These are phyloP conservation scores for Pterois miles DNA, from an alignment of 2,797 vertebrate species.

Conservation along the genomic window DNA sequence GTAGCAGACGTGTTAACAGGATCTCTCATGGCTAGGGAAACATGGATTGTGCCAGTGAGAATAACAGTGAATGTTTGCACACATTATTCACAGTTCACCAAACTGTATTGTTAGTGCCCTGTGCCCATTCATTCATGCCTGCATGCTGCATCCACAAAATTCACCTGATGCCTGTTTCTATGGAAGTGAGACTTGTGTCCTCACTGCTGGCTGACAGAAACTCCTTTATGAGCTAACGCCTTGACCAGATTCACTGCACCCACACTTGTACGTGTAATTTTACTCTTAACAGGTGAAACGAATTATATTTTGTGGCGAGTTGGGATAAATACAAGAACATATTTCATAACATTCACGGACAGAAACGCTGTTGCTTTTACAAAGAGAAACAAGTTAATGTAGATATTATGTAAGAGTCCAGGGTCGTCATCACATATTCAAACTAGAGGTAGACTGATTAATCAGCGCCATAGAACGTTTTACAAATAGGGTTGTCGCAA, in stretches of 20 bases:
- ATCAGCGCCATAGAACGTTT: too few relatives aligned
- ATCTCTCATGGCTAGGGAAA: conserved; percentile 10
- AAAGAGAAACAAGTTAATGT: not conserved
- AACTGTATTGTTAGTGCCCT: conserved; percentile 33
- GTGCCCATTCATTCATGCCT: conserved; percentile 5
- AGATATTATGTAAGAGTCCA: not conserved
- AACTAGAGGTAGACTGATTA: not conserved
- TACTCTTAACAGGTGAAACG: not conserved
- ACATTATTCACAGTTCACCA: conserved; percentile 38
- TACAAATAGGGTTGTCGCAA: too few relatives aligned
- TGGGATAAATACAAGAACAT: not conserved
- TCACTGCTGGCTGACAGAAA: not conserved
- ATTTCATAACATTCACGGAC: not conserved
- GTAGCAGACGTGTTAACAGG: conserved; percentile 11
- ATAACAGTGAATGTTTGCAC: conserved; percentile 23
- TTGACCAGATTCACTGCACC: not conserved
- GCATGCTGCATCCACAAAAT: conserved; percentile 21
- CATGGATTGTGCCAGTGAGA: conserved; percentile 12
- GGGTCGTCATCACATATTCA: not conserved
- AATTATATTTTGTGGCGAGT: not conserved
- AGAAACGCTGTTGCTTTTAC: not conserved
- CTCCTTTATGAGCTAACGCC: not conserved
- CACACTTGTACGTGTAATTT: not conserved
- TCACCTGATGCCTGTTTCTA: not conserved
- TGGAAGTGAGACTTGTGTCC: not conserved